These are phyloP conservation scores for Clarias gariepinus DNA, from an alignment of 2,113 vertebrate genomes.

Conservation along the genomic window DNA sequence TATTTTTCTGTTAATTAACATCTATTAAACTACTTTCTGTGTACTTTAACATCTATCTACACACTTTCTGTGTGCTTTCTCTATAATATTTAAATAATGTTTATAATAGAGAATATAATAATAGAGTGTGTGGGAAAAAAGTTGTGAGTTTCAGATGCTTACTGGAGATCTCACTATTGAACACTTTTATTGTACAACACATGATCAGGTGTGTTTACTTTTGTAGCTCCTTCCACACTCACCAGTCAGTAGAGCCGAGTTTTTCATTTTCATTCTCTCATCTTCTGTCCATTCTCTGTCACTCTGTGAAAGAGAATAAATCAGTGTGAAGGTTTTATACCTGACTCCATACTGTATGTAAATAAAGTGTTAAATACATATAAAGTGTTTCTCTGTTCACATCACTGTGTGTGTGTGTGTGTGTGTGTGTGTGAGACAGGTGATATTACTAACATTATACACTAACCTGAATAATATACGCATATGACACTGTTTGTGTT, in stretches of 20 bases:
- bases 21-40: too few relatives aligned
- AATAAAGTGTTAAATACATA: slow-evolving; percentile 1
- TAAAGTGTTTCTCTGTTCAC: neutral
- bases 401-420: neutral
- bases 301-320: neutral
- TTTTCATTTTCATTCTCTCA: neutral
- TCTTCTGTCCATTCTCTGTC: neutral
- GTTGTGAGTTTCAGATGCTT: neutral
- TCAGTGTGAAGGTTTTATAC: neutral
- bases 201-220: neutral
- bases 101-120: neutral
- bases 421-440: neutral
- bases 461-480: neutral
- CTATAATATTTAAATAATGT: too few relatives aligned
- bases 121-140: neutral
- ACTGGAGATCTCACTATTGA: neutral
- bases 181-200: neutral
- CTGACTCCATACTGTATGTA: neutral
- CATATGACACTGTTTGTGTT: neutral
- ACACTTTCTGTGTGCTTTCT: too few relatives aligned
- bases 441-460: too few relatives aligned
- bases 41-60: too few relatives aligned
- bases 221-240: neutral
- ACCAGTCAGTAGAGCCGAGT: neutral
- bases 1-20: too few relatives aligned